A percentile compares a stretch with the other conserved stretches of the same genome.
Evolutionary conservation across 2,797 vertebrate genomes (phyloP).

Genomic region (Nasua narica): DNA sequence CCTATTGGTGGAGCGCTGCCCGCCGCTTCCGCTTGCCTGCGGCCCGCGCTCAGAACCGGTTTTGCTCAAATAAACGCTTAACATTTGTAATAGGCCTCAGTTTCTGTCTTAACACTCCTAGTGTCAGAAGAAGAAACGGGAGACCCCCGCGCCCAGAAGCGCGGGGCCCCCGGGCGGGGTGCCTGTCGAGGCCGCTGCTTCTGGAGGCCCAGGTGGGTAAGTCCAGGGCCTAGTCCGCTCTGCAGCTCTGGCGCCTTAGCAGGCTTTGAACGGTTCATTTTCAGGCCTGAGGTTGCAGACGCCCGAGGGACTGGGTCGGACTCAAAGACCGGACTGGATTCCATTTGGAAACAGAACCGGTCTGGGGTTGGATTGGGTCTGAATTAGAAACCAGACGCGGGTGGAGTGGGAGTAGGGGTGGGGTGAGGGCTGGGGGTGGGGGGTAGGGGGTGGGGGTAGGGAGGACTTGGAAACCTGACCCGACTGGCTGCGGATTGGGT

Average conservation of each 20-base stretch:
- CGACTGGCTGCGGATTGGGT: neutral
- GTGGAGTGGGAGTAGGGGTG: neutral
- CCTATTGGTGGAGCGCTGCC: neutral
- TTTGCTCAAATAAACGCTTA: neutral
- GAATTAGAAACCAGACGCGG: neutral
- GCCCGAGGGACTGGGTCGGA: neutral
- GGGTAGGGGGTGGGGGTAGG: no score
- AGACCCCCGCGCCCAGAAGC: neutral
- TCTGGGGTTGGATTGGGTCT: neutral
- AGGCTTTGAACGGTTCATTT: neutral
- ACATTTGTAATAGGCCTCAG: neutral
- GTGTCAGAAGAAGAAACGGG: neutral
- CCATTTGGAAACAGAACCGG: neutral
- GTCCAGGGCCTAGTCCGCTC: no score
- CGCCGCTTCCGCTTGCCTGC: neutral
- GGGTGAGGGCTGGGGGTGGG: neutral
- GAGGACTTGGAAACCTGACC: neutral
- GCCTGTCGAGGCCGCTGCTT: neutral
- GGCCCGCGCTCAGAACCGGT: neutral
- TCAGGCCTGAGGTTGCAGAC: no score
- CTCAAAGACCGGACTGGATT: neutral
- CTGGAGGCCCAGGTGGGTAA: fast-evolving
- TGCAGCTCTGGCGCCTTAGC: neutral
- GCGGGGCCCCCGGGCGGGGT: fast-evolving
- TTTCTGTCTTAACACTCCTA: neutral